Evolutionary conservation across 2,113 vertebrate genomes (phyloP).

Genomic region (Coreoperca whiteheadi): DNA sequence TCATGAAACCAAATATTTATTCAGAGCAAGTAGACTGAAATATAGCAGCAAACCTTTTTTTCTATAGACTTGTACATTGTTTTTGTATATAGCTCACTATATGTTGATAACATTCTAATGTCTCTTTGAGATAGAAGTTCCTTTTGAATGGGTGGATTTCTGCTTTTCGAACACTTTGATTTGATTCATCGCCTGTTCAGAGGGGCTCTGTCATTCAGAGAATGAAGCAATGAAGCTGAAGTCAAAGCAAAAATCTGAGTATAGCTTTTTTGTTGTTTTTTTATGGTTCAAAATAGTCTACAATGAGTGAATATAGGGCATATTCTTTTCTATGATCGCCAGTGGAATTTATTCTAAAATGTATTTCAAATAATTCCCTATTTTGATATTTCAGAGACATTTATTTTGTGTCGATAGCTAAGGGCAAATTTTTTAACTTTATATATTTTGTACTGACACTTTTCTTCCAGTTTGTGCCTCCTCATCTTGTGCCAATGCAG

Average conservation of each 20-base stretch:
- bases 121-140: slow-evolving; percentile 50
- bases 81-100: slow-evolving; percentile 70
- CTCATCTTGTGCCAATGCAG: slow-evolving; percentile 39
- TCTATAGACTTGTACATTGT: slow-evolving; percentile 71
- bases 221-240: slow-evolving; percentile 22
- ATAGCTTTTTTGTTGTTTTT: no score
- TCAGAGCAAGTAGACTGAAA: slow-evolving; percentile 58
- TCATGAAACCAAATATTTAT: slow-evolving; percentile 75
- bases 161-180: slow-evolving; percentile 25
- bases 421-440: slow-evolving; percentile 61
- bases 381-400: slow-evolving; percentile 71
- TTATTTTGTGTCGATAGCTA: slow-evolving; percentile 60
- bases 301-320: slow-evolving; percentile 35
- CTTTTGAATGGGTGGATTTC: slow-evolving; percentile 51
- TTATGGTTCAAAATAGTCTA: slow-evolving; percentile 53
- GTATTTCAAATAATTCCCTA: slow-evolving; percentile 54
- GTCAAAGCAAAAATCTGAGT: slow-evolving; percentile 18
- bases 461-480: slow-evolving; percentile 47
- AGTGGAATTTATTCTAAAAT: slow-evolving; percentile 43
- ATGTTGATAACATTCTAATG: slow-evolving; percentile 41
- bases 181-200: slow-evolving; percentile 21
- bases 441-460: slow-evolving; percentile 68
- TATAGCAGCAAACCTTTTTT: slow-evolving; percentile 36
- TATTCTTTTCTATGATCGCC: slow-evolving; percentile 39
- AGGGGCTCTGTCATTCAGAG: background rate